phyloP scores from a whole-genome alignment of 2,797 vertebrate species.

The Malurus leucopterus region DNA sequence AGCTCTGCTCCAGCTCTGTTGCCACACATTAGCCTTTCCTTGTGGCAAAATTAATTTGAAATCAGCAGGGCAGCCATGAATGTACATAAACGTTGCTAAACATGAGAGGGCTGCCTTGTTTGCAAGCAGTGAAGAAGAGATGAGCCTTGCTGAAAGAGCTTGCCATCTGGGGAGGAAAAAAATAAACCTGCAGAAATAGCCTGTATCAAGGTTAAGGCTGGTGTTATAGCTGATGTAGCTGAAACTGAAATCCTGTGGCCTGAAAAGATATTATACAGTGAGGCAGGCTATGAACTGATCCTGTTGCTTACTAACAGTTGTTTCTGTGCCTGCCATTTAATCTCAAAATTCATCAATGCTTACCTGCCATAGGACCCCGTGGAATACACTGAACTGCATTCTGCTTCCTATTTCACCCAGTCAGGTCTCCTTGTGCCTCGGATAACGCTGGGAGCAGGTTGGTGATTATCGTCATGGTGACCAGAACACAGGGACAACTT shows the following conservation, averaged over 20 bases:
- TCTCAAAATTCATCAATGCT: neutral
- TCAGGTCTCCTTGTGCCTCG: neutral
- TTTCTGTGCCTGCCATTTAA: neutral
- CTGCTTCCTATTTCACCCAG: neutral
- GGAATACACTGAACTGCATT: neutral
- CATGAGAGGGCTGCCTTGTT: neutral
- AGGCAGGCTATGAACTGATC: neutral
- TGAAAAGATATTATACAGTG: neutral
- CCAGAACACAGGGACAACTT: neutral
- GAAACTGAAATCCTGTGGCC: neutral
- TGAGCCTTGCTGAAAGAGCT: neutral
- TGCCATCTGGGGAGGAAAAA: neutral
- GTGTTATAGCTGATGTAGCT: neutral
- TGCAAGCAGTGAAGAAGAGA: neutral
- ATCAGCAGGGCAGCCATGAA: neutral
- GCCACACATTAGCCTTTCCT: neutral
- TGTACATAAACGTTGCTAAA: neutral
- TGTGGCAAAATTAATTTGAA: neutral
- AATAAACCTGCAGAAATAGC: neutral
- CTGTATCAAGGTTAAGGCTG: neutral
- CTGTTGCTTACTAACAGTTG: neutral
- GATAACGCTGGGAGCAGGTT: rapidly evolving
- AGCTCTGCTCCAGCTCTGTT: neutral
- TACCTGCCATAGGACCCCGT: neutral
- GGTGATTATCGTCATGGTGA: neutral